A percentile compares a stretch with the other conserved stretches of the same genome.
Conservation (phyloP, 2,113 vertebrate genomes). For the Ictalurus furcatus region DNA sequence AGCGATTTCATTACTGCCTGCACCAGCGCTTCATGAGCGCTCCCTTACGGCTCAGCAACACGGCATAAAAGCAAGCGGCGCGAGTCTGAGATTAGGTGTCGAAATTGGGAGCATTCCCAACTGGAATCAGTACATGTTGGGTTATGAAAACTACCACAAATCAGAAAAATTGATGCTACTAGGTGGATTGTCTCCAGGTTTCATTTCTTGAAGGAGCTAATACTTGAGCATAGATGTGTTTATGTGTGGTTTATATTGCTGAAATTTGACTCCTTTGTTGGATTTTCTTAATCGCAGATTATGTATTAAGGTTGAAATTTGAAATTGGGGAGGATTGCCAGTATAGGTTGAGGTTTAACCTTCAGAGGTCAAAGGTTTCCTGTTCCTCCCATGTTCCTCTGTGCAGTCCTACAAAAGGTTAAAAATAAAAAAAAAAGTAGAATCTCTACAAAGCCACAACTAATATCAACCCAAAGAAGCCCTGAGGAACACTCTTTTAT, state of each 20-base stretch:
- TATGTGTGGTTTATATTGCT: neutral
- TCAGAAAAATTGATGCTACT: slow-evolving; percentile 32
- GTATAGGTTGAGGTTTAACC: neutral
- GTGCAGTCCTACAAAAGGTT: neutral
- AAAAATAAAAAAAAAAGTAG: neutral
- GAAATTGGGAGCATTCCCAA: slow-evolving; percentile 57
- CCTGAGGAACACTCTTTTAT: neutral
- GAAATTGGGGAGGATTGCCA: neutral
- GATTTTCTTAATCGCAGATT: neutral
- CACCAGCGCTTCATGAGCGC: slow-evolving; percentile 56
- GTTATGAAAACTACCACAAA: slow-evolving; percentile 45
- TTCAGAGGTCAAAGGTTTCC: neutral
- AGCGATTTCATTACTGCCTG: slow-evolving; percentile 64
- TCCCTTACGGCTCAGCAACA: slow-evolving; percentile 54
- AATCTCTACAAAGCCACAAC: neutral
- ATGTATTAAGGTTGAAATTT: neutral
- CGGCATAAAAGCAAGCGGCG: slow-evolving; percentile 46
- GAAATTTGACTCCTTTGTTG: neutral
- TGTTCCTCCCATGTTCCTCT: neutral
- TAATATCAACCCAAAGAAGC: neutral
- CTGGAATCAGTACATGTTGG: slow-evolving; percentile 46
- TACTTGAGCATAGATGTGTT: neutral
- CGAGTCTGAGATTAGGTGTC: slow-evolving; percentile 54
- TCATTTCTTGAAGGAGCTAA: neutral
- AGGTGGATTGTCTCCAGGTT: slow-evolving; percentile 48